These are phyloP conservation scores for Sebastolobus alascanus DNA, from an alignment of 2,797 vertebrate genomes.

Conservation along the genomic window DNA sequence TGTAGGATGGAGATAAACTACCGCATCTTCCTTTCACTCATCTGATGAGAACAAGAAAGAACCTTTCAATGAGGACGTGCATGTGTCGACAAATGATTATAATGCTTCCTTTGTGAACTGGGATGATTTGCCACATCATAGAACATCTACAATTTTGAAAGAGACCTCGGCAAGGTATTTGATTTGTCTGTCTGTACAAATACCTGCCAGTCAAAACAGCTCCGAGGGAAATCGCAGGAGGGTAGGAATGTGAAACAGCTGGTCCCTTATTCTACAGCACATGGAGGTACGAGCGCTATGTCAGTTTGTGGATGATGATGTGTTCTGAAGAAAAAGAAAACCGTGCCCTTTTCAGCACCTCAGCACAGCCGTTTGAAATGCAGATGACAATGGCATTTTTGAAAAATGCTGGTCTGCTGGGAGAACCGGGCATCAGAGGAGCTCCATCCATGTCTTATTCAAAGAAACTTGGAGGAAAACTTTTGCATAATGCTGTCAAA, in stretches of 20 bases:
- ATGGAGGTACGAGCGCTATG: slow-evolving; percentile 5
- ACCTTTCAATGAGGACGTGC: slow-evolving; percentile 52
- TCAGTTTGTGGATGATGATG: slow-evolving; percentile 37
- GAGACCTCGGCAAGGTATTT: slow-evolving; percentile 55
- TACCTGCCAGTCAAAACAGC: slow-evolving; percentile 72
- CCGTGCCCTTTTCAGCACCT: slow-evolving; percentile 50
- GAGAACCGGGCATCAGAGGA: slow-evolving; percentile 37
- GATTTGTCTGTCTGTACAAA: slow-evolving; percentile 64
- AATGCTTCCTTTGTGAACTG: slow-evolving; percentile 60
- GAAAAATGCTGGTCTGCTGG: slow-evolving; percentile 30
- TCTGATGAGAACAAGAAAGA: slow-evolving; percentile 63
- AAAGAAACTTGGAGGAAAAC: slow-evolving; percentile 16
- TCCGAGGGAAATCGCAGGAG: slow-evolving; percentile 49
- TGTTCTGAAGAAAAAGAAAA: slow-evolving; percentile 23
- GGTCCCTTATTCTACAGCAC: slow-evolving; percentile 32
- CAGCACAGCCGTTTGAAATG: slow-evolving; percentile 54
- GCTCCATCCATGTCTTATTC: slow-evolving; percentile 31
- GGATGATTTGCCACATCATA: slow-evolving; percentile 68
- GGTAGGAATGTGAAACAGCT: slow-evolving; percentile 62
- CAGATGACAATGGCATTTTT: slow-evolving; percentile 40
- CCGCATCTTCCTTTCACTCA: slow-evolving; percentile 70
- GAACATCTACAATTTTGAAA: slow-evolving; percentile 62
- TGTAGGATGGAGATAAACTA: slow-evolving; percentile 71
- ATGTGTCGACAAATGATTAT: slow-evolving; percentile 67
- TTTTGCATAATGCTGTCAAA: slow-evolving; percentile 38